phyloP scores from a whole-genome alignment of 2,888 invertebrate species.

The Dasysyrphus tricinctus region DNA sequence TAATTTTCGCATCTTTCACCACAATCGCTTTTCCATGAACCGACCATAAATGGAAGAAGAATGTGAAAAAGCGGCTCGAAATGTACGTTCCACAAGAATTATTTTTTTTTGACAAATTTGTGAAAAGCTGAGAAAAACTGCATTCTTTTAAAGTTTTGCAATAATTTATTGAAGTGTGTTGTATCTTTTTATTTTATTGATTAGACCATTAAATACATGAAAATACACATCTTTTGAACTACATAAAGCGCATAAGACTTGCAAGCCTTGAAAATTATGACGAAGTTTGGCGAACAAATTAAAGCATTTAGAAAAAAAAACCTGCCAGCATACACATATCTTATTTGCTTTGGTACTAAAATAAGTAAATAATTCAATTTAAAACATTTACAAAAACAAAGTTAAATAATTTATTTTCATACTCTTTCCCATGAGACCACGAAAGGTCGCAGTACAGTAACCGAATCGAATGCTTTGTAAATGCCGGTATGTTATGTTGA shows the following conservation, averaged over 20 bases:
- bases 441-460: not conserved
- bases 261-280: not conserved
- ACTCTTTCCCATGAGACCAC: not conserved
- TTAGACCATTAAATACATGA: not conserved
- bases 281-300: not conserved
- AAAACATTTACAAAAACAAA: not conserved
- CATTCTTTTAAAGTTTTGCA: slow-evolving; percentile 30
- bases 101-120: slow-evolving; percentile 46
- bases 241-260: not conserved
- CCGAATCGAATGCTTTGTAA: not conserved
- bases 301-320: not conserved
- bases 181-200: not conserved
- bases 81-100: slow-evolving; percentile 63
- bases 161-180: not conserved
- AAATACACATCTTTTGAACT: not conserved
- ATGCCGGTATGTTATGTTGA: slow-evolving; percentile 43
- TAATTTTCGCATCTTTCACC: slow-evolving; percentile 13
- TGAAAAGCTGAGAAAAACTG: slow-evolving; percentile 35
- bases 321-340: not conserved
- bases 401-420: not conserved
- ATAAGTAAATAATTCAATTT: no score
- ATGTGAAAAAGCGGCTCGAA: slow-evolving; percentile 67
- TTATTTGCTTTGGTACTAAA: no score
- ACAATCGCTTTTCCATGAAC: slow-evolving; percentile 32
- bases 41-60: slow-evolving; percentile 40